A percentile compares a stretch with the other conserved stretches of the same genome.
These are phyloP conservation scores for Scaptodrosophila latifasciaeformis DNA, from an alignment of 2,888 invertebrate species.

Conservation along the genomic window DNA sequence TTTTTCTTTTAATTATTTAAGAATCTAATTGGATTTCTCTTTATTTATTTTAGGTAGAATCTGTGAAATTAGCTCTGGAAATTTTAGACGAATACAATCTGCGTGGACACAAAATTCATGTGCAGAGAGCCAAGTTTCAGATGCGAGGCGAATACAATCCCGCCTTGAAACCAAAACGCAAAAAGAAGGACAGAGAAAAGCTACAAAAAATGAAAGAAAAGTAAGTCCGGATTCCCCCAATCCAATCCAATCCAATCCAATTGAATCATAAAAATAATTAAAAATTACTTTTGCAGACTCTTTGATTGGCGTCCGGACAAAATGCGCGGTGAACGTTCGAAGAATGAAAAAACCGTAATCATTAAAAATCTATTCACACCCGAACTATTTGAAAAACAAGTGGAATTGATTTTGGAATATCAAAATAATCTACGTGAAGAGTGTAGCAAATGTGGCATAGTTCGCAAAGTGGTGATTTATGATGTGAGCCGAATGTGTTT, in stretches of 20 bases:
- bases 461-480: conserved; percentile 91
- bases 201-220: conserved; percentile 94
- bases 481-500: conserved; percentile 87
- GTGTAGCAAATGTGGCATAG: conserved; percentile 92
- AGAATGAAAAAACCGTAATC: conserved; percentile 93
- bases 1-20: not conserved
- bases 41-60: conserved; percentile 82
- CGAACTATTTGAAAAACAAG: conserved; percentile 91
- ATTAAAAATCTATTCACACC: conserved; percentile 95
- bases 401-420: conserved; percentile 90
- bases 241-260: no score
- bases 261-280: not conserved
- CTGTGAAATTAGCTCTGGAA: conserved; percentile 93
- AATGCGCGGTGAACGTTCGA: conserved; percentile 87
- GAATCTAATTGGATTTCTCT: not conserved
- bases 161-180: conserved; percentile 90
- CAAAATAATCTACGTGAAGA: conserved; percentile 93
- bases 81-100: conserved; percentile 91
- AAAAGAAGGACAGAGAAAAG: conserved; percentile 92
- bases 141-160: conserved; percentile 97
- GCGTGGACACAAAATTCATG: conserved; percentile 87
- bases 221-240: conserved; percentile 73
- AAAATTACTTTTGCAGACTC: conserved; percentile 76
- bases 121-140: conserved; percentile 95
- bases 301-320: conserved; percentile 98